phyloP scores from a whole-genome alignment of 1,140 invertebrate species.

The Chrysomallon squamiferum region DNA sequence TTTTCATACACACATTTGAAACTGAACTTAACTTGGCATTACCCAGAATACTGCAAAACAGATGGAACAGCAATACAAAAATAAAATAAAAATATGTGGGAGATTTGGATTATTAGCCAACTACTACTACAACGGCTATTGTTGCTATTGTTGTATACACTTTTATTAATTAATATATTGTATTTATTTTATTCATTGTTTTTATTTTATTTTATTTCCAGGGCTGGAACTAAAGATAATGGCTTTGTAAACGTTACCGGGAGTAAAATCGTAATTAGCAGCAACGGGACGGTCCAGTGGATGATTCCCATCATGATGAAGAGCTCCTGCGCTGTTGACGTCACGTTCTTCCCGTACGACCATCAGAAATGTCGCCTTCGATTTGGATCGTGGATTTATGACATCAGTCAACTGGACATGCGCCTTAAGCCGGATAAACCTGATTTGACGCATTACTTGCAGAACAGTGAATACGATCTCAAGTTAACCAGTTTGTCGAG shows the following conservation, averaged over 20 bases:
- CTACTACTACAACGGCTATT: too few relatives aligned
- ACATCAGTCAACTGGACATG: conserved; percentile 83
- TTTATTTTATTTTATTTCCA: conserved; percentile 21
- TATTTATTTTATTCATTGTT: background rate
- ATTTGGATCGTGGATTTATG: conserved; percentile 98
- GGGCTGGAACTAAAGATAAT: conserved; percentile 47
- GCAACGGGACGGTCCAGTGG: conserved; percentile 48
- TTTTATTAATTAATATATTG: background rate
- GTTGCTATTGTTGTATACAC: too few relatives aligned
- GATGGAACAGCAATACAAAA: too few relatives aligned
- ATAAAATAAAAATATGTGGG: too few relatives aligned
- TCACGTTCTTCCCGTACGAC: conserved; percentile 83
- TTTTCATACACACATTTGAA: background rate
- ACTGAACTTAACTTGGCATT: background rate
- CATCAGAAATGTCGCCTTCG: conserved; percentile 96
- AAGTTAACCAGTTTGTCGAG: conserved; percentile 20
- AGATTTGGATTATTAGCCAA: too few relatives aligned
- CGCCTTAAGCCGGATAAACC: conserved; percentile 23
- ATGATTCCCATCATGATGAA: conserved; percentile 55
- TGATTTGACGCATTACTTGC: conserved; percentile 47
- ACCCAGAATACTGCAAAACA: too few relatives aligned
- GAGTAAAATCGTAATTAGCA: conserved; percentile 45
- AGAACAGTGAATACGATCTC: conserved; percentile 50
- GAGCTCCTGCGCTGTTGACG: conserved; percentile 54
- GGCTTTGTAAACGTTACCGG: conserved; percentile 56